A percentile compares a stretch with the other conserved stretches of the same genome.
Evolutionary conservation across 2,797 vertebrate genomes (phyloP).

Genomic region (Eidolon dupreanum): DNA sequence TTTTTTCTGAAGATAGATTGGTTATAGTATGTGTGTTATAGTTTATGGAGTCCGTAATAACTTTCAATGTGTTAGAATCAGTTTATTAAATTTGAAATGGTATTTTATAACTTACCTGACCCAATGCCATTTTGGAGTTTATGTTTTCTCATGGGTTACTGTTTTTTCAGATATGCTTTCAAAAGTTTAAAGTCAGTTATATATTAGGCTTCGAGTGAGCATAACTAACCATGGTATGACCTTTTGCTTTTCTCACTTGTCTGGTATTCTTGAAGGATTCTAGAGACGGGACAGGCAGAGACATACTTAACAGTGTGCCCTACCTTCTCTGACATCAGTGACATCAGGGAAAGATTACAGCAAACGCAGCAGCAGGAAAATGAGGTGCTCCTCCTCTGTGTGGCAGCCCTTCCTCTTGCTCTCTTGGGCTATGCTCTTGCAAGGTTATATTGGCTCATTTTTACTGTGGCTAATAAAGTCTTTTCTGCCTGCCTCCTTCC

Average conservation of each 20-base stretch:
- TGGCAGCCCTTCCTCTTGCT: not conserved
- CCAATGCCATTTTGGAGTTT: not conserved
- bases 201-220: not conserved
- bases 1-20: slow-evolving; percentile 9
- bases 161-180: not conserved
- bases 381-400: not conserved
- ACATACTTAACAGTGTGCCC: not conserved
- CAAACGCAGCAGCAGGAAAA: not conserved
- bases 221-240: not conserved
- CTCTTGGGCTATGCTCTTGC: not conserved
- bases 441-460: not conserved
- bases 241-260: not conserved
- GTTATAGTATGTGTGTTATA: not conserved
- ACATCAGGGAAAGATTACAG: not conserved
- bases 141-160: not conserved
- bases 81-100: not conserved
- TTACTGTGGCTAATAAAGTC: not conserved
- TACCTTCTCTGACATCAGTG: not conserved
- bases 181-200: not conserved
- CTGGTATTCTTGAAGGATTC: not conserved
- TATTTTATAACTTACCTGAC: not conserved
- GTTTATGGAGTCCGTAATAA: not conserved
- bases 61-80: not conserved
- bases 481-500: not conserved
- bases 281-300: not conserved